Evolutionary conservation across 2,113 vertebrate genomes (phyloP), one percentile per base, ranked within the genome.

Genomic region (Alaudala cheleensis): DNA sequence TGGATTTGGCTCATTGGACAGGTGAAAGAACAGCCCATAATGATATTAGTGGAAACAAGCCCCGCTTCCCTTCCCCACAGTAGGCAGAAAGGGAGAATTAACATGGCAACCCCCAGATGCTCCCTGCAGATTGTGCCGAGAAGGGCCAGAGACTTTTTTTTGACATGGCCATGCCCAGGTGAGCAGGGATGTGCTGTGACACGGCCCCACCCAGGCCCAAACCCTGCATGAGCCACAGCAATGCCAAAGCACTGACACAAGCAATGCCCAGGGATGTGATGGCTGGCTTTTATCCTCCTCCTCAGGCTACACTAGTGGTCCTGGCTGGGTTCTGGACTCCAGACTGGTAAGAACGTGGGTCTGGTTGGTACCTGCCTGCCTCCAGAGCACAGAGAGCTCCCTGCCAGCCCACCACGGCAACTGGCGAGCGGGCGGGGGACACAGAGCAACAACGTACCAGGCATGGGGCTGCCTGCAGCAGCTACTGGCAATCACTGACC

Each of bases 401-500:
- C 90, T 93, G 90, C 88, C 45, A 45, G 88, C 80, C 95, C 90
- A 86, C 80, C 72, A 23, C 23, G 3, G 80, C 82, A 24, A 11
- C 31, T 37, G 72, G 84, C 14, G 1, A 82, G 87, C 2, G 0
- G 85, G 71, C 64, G 57, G 90, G 86, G 92, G 86, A 94, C 34
- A 94, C 28, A 88, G 76, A 83, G 88, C 76, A 76, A 94, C 86
- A 86, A 88, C 1, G 10, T 40, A 91, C 57, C 95, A 95, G 86
- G 80, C 11, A 74, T 78, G 42, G 60, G 95, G 92, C 88, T 94
- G 92, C 91, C 85, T 70, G 85, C 69, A 96, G 93, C 90, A 94
- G 88, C 90, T 84, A 61, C 69, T 71, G 90, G 86, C 66, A 86
- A 92, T 47, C 66, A 97, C 98, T 98, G 81, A 98, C 98, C 98